Evolutionary conservation across 2,888 invertebrate species (phyloP), one percentile per base, ranked within the genome.

Genomic region (Ashinkailepas kermadecensis): DNA sequence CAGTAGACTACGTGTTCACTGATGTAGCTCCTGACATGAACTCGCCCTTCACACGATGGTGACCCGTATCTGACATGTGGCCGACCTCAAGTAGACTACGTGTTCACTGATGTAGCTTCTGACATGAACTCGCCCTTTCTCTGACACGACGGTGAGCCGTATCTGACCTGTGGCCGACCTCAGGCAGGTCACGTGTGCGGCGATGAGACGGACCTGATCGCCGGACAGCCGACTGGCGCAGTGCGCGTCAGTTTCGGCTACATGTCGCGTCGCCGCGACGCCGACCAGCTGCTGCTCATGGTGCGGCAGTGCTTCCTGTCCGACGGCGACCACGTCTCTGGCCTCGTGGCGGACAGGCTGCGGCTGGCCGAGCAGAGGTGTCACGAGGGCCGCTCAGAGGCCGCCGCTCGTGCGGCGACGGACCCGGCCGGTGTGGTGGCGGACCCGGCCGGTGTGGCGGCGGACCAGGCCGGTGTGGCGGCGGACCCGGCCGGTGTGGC

Each of bases 231-330:
- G 0, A 97, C 97, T 0, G 99, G 99, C 13, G 95, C 97, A 2
- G 91, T 97, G 18, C 90, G 99, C 86, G 91, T 94, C 8, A 98
- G 98, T 0, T 95, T 98, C 87, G 98, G 98, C 25, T 96, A 95
- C 86, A 94, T 94, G 91, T 95, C 96, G 15, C 92, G 91, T 0
- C 89, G 89, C 82, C 86, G 90, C 81, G 94, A 97, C 87, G 93
- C 92, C 0, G 91, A 93, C 82, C 89, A 88, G 84, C 88, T 96
- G 39, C 87, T 97, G 13, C 85, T 88, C 79, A 93, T 96, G 92
- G 91, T 97, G 81, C 89, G 89, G 80, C 89, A 91, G 81, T 95
- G 94, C 86, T 97, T 96, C 86, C 62, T 85, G 25, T 81, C 85
- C 85, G 82, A 82, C 86, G 81, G 83, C 80, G 39, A 4, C 39